Conservation (phyloP, 1,140 invertebrate genomes). For the Limonius californicus region DNA sequence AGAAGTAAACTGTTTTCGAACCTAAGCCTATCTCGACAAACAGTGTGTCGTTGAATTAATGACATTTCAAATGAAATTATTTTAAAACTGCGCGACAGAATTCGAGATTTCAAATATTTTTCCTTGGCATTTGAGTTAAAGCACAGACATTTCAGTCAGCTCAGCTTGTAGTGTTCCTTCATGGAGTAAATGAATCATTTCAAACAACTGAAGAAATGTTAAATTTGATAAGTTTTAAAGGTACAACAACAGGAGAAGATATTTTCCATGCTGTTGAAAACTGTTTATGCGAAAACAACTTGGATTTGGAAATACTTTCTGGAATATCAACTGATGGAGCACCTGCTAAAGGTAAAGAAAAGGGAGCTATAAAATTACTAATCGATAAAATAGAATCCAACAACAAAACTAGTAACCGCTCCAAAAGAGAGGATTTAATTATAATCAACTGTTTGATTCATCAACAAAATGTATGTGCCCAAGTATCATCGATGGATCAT, state of each 20-base stretch:
- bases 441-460: constrained; percentile 42
- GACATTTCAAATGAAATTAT: constrained; percentile 33
- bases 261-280: constrained; percentile 33
- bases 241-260: constrained; percentile 36
- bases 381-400: too few species aligned
- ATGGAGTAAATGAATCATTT: constrained; percentile 36
- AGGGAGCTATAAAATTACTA: constrained; percentile 33
- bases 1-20: constrained; percentile 30
- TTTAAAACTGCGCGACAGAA: constrained; percentile 29
- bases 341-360: constrained; percentile 36
- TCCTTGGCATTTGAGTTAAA: constrained; percentile 41
- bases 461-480: constrained; percentile 33
- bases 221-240: constrained; percentile 34
- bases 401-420: constrained; percentile 17
- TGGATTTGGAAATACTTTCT: constrained; percentile 28
- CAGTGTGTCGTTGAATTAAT: constrained; percentile 34
- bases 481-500: constrained; percentile 33
- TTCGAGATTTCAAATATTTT: constrained; percentile 36
- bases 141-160: constrained; percentile 37
- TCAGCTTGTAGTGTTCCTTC: constrained; percentile 35
- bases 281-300: constrained; percentile 23
- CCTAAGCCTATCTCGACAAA: constrained; percentile 32
- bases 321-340: constrained; percentile 41
- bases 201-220: constrained; percentile 40
- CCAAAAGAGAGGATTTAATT: constrained; percentile 19